Base-by-base conservation (phyloP, 2,888 invertebrate species). In the Pyralis farinalis region DNA sequence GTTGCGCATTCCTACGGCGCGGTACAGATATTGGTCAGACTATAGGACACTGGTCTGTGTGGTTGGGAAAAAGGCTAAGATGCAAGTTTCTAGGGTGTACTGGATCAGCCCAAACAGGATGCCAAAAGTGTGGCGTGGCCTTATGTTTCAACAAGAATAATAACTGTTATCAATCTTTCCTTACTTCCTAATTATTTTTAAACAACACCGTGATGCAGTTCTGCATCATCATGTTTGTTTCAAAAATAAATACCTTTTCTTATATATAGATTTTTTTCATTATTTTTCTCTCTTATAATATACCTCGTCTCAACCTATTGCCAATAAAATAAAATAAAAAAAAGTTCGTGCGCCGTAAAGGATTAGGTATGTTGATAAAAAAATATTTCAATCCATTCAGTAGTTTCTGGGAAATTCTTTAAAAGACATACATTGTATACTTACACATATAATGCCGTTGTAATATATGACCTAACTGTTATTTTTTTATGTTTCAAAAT, bases 21-120 rank as follows among this genome's bases (percentile, higher is more conserved):
- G n/a, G n/a, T n/a, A n/a, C n/a, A n/a, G n/a, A n/a, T n/a, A n/a
- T n/a, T n/a, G n/a, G n/a, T n/a, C n/a, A n/a, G n/a, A n/a, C n/a
- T n/a, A n/a, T n/a, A n/a, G 53, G 48, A 45, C 51, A 53, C 44
- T 55, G 53, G 49, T 47, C 48, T 49, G 49, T 50, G 49, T 54
- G 51, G 54, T 33, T 27, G 9, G 39, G 37, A 16, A 44, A 39
- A 33, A 35, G 43, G 21, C 7, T 39, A 6, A 25, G 47, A 21
- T 47, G 42, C 31, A 44, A 47, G 39, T 44, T 33, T 34, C 47
- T 42, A 22, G 29, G 30, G 22, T 50, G 47, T 10, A n/a, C 33
- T 12, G 46, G 47, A 31, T 20, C 25, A 1, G 25, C 49, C 1
- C 43, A 44, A 20, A 47, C 39, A 12, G 16, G 5, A 10, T 49